Conservation (phyloP, 2,888 invertebrate genomes). For the Macaria liturata region DNA sequence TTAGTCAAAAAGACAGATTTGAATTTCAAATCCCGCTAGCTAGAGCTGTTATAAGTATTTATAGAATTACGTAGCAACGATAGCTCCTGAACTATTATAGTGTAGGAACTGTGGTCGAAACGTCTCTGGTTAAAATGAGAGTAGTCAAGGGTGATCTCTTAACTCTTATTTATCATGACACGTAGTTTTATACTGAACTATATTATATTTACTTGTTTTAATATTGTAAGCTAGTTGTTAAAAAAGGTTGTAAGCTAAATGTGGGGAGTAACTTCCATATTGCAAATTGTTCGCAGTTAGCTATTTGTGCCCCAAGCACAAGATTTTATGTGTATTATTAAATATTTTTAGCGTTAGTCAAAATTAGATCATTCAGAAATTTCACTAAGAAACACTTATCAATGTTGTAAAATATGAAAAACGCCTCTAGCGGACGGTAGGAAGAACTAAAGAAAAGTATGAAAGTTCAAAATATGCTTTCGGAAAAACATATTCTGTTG, state of each 20-base stretch:
- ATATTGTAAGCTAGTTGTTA: slow-evolving; percentile 11
- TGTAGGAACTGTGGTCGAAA: slow-evolving; percentile 34
- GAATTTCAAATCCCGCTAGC: slow-evolving; percentile 39
- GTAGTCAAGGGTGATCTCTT: slow-evolving; percentile 45
- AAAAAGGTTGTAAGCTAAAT: slow-evolving; percentile 14
- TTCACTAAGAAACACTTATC: too few relatives aligned
- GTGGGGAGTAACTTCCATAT: slow-evolving; percentile 9
- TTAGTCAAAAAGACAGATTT: background rate
- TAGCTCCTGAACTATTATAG: slow-evolving; percentile 30
- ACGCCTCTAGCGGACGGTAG: too few relatives aligned
- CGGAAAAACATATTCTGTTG: too few relatives aligned
- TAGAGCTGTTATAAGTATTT: slow-evolving; percentile 38
- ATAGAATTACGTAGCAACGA: slow-evolving; percentile 36
- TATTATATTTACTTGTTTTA: slow-evolving; percentile 31
- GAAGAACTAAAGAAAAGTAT: too few relatives aligned
- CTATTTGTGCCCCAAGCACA: too few relatives aligned
- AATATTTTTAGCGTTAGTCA: too few relatives aligned
- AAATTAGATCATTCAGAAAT: too few relatives aligned
- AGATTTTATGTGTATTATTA: too few relatives aligned
- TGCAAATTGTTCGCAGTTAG: slow-evolving; percentile 1
- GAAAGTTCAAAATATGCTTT: too few relatives aligned
- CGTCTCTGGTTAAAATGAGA: slow-evolving; percentile 58
- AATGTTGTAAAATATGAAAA: too few relatives aligned
- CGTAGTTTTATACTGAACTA: slow-evolving; percentile 31
- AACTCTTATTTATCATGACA: slow-evolving; percentile 43